These are phyloP conservation scores for Laticauda laticaudata DNA, from an alignment of 2,113 vertebrate genomes.

Conservation along the genomic window DNA sequence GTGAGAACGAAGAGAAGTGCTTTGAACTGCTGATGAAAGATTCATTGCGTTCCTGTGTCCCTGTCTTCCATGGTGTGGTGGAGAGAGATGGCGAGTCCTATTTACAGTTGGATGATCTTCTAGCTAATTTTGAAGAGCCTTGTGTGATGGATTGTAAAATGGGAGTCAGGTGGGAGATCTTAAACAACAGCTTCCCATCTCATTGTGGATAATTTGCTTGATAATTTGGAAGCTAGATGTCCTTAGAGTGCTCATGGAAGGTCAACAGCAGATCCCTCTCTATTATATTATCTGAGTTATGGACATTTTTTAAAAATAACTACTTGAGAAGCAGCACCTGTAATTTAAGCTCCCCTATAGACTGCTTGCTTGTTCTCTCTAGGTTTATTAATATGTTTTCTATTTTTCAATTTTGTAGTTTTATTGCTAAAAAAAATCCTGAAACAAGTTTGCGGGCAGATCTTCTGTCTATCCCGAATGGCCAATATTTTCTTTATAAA, in stretches of 20 bases:
- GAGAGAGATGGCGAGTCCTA: slow-evolving; percentile 90
- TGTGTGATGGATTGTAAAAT: slow-evolving; percentile 99
- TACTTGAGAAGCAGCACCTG: neutral
- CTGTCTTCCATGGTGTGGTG: slow-evolving; percentile 86
- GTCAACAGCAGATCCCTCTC: neutral
- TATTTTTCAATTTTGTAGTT: neutral
- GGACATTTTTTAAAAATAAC: neutral
- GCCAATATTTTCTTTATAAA: neutral
- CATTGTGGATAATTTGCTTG: neutral
- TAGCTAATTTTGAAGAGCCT: slow-evolving; percentile 85
- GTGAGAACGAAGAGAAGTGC: slow-evolving; percentile 88
- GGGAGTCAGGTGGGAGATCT: slow-evolving; percentile 83
- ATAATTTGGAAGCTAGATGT: neutral
- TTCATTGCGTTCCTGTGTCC: slow-evolving; percentile 79
- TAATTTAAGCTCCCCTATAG: neutral
- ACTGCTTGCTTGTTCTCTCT: neutral
- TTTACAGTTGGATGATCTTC: slow-evolving; percentile 89
- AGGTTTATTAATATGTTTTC: neutral
- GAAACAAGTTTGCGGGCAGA: neutral
- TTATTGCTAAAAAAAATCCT: neutral
- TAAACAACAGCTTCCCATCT: slow-evolving; percentile 16
- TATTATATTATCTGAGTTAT: neutral
- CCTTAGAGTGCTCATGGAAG: neutral
- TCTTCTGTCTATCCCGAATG: neutral
- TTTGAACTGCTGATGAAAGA: slow-evolving; percentile 85